Evolutionary conservation across 2,113 vertebrate genomes (phyloP).

Genomic region (Ancistrus triradiatus): DNA sequence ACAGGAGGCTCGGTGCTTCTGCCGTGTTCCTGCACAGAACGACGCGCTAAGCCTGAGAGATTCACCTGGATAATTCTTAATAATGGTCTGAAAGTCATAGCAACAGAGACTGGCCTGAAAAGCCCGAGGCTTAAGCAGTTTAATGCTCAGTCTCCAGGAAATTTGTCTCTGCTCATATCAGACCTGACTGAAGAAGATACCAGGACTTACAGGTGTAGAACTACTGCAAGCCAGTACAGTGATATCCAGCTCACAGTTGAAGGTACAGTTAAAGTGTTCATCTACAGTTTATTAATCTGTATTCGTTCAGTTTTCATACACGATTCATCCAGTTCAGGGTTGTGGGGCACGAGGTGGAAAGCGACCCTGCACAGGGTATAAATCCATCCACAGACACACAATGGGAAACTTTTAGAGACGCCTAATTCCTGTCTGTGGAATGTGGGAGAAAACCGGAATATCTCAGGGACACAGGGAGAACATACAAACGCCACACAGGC

Average conservation of each 20-base stretch:
- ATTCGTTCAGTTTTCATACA: too few relatives aligned
- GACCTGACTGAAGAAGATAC: slow-evolving; percentile 4
- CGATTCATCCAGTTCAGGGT: too few relatives aligned
- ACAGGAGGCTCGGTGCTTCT: slow-evolving; percentile 15
- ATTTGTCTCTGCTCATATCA: slow-evolving; percentile 25
- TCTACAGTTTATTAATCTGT: too few relatives aligned
- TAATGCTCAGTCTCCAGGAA: not conserved
- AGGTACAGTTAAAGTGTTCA: slow-evolving; percentile 1
- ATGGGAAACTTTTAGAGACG: too few relatives aligned
- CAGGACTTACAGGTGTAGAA: not conserved
- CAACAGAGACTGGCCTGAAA: not conserved
- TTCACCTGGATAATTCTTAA: not conserved
- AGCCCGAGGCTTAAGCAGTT: not conserved
- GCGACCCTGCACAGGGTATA: too few relatives aligned
- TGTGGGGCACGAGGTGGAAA: too few relatives aligned
- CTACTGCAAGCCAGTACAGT: not conserved
- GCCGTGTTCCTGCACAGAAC: slow-evolving; percentile 13
- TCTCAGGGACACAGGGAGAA: too few relatives aligned
- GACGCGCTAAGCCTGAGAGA: not conserved
- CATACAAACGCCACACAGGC: too few relatives aligned
- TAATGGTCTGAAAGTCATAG: not conserved
- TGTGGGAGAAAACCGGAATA: too few relatives aligned
- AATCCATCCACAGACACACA: too few relatives aligned
- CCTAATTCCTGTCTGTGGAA: too few relatives aligned
- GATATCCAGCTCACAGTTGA: not conserved